Evolutionary conservation across 2,113 vertebrate species (phyloP), one percentile per base, ranked within the genome.

Genomic region (Bujurquina vittata): DNA sequence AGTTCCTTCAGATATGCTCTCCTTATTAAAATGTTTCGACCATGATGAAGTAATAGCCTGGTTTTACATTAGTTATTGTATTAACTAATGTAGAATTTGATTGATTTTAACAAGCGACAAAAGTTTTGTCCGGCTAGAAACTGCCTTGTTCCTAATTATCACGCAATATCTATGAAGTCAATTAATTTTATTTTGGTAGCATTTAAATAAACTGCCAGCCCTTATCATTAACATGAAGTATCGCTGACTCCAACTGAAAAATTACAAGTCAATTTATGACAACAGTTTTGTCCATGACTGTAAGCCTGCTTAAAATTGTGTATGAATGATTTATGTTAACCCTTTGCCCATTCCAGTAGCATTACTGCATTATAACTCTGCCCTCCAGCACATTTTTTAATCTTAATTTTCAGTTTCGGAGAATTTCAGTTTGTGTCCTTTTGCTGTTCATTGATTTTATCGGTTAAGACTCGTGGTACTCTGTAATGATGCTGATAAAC

Each of bases 331-430:
- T 63, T 54, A 14, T 35, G 7, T 37, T 63, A n/a, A 15, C 20
- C 52, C 35, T 15, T 37, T 43, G 56, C 22, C 2, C 17, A 54
- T 40, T 18, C 31, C 33, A 56, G 55, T 75, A 79, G 57, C 65
- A 84, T 57, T 58, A 54, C 37, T 33, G 20, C 29, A 29, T 74
- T 82, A 29, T 88, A 49, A 90, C 80, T 75, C 75, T 65, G 57
- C 22, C 31, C 72, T 5, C 55, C 63, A 80, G 76, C 26, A 79
- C 59, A 56, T 82, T 88, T 87, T 75, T 35, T 80, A 10, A 86
- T 81, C 37, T 80, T 77, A 88, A 87, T 87, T 89, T 84, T 79
- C 78, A 80, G 59, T 90, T 93, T 94, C 84, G 87, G 62, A 90
- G 63, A 81, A 59, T 85, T 81, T 84, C 46, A 76, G 33, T 75